A percentile compares a stretch with the other conserved stretches of the same genome.
phyloP scores from a whole-genome alignment of 30 jellyfish, hydroid and myxozoan genomes.

The Cassiopea andromeda region DNA sequence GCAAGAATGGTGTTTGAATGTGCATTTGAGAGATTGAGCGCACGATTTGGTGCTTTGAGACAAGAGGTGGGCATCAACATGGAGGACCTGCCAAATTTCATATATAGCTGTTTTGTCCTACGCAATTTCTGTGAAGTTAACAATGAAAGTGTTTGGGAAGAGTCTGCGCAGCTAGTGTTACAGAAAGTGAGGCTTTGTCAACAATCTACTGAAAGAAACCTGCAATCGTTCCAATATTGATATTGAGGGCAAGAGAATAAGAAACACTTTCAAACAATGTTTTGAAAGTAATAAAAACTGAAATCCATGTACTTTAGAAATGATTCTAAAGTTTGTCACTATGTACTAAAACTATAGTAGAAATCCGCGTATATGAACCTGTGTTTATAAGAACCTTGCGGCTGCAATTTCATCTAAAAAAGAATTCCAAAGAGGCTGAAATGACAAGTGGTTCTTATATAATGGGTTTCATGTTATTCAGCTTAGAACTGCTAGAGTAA shows the following conservation, averaged over 20 bases:
- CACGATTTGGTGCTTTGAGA: constrained; percentile 59
- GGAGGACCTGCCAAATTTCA: constrained; percentile 48
- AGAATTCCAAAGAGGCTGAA: too few relatives aligned
- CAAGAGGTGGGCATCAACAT: constrained; percentile 59
- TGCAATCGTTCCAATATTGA: not conserved
- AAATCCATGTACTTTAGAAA: not conserved
- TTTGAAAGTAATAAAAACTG: not conserved
- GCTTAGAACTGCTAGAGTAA: too few relatives aligned
- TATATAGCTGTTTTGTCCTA: constrained; percentile 58
- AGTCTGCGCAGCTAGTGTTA: not conserved
- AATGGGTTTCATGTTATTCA: too few relatives aligned
- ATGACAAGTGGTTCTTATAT: too few relatives aligned
- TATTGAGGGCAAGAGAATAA: not conserved
- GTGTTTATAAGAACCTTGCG: too few relatives aligned
- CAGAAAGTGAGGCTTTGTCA: not conserved
- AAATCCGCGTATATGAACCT: too few relatives aligned
- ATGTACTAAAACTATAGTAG: not conserved
- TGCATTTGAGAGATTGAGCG: constrained; percentile 79
- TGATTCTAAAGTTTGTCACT: not conserved
- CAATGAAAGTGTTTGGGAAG: constrained; percentile 5
- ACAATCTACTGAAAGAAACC: not conserved
- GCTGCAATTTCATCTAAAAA: too few relatives aligned
- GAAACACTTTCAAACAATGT: not conserved
- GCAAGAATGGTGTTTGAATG: constrained; percentile 74
- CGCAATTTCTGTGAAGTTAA: constrained; percentile 64